Conservation (phyloP, 2,797 vertebrate genomes). For the Poeciliopsis infans region DNA sequence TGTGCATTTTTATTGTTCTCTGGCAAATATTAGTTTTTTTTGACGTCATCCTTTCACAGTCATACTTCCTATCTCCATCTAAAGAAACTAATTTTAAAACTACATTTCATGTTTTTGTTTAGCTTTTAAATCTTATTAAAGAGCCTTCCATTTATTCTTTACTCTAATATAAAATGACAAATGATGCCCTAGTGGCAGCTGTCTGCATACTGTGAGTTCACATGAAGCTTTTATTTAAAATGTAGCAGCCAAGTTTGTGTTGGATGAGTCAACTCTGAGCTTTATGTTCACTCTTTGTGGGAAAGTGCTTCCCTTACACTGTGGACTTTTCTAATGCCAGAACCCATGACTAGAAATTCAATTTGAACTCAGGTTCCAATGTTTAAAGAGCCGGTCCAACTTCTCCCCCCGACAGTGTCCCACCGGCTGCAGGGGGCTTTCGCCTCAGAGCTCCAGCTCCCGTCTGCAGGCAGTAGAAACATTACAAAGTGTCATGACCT, state of each 20-base stretch:
- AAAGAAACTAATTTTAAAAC: neutral
- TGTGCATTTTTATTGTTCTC: neutral
- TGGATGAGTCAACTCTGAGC: neutral
- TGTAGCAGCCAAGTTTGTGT: neutral
- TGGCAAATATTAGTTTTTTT: neutral
- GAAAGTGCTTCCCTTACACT: neutral
- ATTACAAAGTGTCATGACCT: neutral
- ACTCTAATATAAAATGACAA: neutral
- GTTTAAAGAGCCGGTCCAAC: neutral
- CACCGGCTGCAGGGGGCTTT: conserved; percentile 62
- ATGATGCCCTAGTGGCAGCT: neutral
- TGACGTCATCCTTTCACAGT: neutral
- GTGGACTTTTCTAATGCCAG: neutral
- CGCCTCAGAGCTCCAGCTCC: conserved; percentile 39
- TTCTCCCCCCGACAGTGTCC: neutral
- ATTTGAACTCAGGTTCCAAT: neutral
- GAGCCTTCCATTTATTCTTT: neutral
- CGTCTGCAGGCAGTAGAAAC: conserved; percentile 22
- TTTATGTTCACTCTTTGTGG: neutral
- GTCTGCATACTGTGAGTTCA: neutral
- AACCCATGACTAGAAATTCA: conserved; percentile 1
- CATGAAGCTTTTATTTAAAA: conserved; percentile 3
- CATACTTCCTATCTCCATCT: neutral
- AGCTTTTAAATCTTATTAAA: neutral
- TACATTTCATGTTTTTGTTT: neutral